These are phyloP conservation scores for Spisula subtruncata DNA, from an alignment of 2,888 invertebrate species.

Conservation along the genomic window DNA sequence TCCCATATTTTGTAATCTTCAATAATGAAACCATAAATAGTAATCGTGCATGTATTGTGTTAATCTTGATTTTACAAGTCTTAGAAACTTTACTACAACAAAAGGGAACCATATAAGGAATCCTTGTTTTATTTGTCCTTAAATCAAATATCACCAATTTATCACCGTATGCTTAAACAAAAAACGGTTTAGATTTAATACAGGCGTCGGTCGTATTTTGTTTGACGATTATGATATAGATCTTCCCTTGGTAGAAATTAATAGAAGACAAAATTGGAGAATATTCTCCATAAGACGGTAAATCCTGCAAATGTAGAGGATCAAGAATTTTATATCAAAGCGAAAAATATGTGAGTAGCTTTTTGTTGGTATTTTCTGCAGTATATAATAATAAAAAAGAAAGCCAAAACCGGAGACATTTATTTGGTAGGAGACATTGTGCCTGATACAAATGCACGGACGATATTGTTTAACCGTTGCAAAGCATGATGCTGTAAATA, in stretches of 20 bases:
- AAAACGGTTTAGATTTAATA: not conserved
- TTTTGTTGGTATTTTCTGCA: not conserved
- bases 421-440: too few species aligned
- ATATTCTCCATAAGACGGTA: not conserved
- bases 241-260: not conserved
- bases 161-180: not conserved
- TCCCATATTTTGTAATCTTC: too few species aligned
- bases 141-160: not conserved
- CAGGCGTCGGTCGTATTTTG: not conserved
- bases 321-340: not conserved
- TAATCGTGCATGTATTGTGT: too few species aligned
- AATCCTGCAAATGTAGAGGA: not conserved
- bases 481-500: too few species aligned
- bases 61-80: too few species aligned
- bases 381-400: too few species aligned
- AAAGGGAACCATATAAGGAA: too few species aligned
- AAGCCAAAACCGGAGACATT: too few species aligned
- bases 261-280: not conserved
- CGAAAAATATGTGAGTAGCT: not conserved
- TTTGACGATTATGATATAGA: not conserved
- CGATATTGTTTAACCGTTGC: too few species aligned
- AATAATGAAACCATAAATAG: too few species aligned
- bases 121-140: not conserved
- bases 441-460: too few species aligned
- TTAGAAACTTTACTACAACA: not conserved